Percentiles rank a stretch among this genome's conserved stretches.
Conservation (phyloP, 2,113 vertebrate species). For the Dasyprocta punctata region DNA sequence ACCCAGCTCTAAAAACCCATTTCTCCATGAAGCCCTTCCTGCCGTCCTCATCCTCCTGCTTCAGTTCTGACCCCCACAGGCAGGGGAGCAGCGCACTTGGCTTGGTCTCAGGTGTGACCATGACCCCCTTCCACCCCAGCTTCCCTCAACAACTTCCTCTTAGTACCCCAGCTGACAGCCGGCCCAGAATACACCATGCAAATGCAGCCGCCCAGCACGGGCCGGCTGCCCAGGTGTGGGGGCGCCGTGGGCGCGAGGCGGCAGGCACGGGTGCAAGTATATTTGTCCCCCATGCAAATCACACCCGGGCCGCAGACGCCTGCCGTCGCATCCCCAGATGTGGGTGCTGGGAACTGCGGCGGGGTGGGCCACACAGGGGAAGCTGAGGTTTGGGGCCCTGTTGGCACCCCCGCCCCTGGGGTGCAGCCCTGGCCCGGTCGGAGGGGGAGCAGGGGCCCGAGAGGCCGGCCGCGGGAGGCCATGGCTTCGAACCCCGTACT, state of each 20-base stretch:
- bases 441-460: neutral
- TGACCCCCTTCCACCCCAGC: neutral
- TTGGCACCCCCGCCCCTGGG: neutral
- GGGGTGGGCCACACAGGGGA: constrained; percentile 33
- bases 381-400: neutral
- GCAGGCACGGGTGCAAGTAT: constrained; percentile 27
- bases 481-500: neutral
- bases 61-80: neutral
- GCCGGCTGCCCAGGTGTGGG: constrained; percentile 71
- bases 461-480: neutral
- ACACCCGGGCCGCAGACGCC: constrained; percentile 53
- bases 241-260: constrained; percentile 46
- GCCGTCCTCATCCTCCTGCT: neutral
- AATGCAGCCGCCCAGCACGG: constrained; percentile 57
- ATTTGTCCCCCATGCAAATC: constrained; percentile 81
- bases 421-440: neutral
- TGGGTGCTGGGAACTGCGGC: constrained; percentile 57
- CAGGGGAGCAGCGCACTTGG: neutral
- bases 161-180: constrained; percentile 56
- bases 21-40: neutral
- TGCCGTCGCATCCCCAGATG: constrained; percentile 64
- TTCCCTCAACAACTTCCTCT: constrained; percentile 77
- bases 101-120: neutral
- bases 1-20: neutral
- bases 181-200: constrained; percentile 79